Evolutionary conservation across 2,113 vertebrate genomes (phyloP), one percentile per base, ranked within the genome.

Genomic region (Grus americana): DNA sequence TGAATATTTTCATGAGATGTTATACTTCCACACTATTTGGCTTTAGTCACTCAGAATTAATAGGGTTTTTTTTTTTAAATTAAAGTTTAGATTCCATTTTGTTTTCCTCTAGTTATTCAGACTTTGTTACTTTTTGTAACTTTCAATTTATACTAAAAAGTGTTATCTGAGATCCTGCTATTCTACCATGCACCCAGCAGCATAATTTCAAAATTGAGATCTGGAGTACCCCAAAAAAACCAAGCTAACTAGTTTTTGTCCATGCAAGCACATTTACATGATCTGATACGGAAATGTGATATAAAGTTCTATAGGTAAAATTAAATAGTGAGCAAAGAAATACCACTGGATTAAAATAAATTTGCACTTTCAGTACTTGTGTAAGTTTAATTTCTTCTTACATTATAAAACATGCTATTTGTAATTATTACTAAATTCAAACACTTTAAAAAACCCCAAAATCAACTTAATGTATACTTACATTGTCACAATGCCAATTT

Each of bases 381-480:
- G 0, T 40, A 81, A 89, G 5, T 55, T 71, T 32, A 12, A 42
- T 42, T 88, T 92, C 14, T 91, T 83, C 75, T 67, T 17, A 2
- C 3, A 23, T 24, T 7, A 62, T 13, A 74, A 67, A 89, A 2
- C 20, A 63, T 34, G 14, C 7, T 68, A 44, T 12, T 86, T 89
- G 72, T 22, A 79, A 49, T 70, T 72, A 71, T 27, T 62, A 72
- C 12, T 59, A 57, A 52, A 81, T 50, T 50, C 3, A 86, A 92
- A 66, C 11, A 40, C 19, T 52, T 79, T 7, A 30, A 54, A 87
- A 90, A 68, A 0, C 22, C 30, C 16, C 54, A 29, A 49, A 58
- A 79, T 49, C 50, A 86, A 86, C 83, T 93, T 89, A 75, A 93
- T 36, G 52, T 89, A 86, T 98, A 98, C 96, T 98, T 97, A 98